These are phyloP conservation scores for Caenorhabditis sulstoni DNA, from an alignment of 2,888 invertebrate species.

Conservation along the genomic window DNA sequence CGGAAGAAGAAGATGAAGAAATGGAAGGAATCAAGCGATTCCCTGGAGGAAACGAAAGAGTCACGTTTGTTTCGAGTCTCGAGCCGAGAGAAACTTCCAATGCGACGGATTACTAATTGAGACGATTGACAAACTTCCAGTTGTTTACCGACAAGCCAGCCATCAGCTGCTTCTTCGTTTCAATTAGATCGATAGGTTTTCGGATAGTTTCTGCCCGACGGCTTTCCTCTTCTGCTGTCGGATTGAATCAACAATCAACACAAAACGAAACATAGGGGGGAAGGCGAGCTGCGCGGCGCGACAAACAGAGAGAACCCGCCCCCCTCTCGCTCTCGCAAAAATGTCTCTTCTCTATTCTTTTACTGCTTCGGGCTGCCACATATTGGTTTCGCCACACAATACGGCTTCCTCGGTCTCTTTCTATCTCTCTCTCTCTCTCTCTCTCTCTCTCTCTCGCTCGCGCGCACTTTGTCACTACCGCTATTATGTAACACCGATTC, in stretches of 20 bases:
- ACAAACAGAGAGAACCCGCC: constrained; percentile 21
- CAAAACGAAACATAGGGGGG: constrained; percentile 35
- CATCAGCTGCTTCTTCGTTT: background rate
- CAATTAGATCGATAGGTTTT: constrained; percentile 50
- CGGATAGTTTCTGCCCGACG: constrained; percentile 47
- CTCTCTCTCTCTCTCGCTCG: background rate
- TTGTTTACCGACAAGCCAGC: constrained; percentile 26
- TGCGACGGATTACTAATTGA: constrained; percentile 11
- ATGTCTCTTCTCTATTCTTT: constrained; percentile 32
- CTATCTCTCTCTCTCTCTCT: background rate
- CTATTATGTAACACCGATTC: constrained; percentile 33
- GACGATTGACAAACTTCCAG: constrained; percentile 19
- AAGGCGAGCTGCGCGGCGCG: constrained; percentile 27
- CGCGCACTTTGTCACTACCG: background rate
- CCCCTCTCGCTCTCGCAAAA: too few relatives aligned
- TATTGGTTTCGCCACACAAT: constrained; percentile 45
- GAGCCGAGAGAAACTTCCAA: background rate
- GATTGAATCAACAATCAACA: constrained; percentile 55
- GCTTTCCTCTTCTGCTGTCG: constrained; percentile 22
- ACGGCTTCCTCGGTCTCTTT: constrained; percentile 6
- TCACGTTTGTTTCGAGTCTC: constrained; percentile 15
- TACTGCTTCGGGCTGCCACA: constrained; percentile 7
- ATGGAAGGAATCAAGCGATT: constrained; percentile 8
- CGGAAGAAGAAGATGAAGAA: constrained; percentile 23
- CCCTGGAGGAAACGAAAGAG: constrained; percentile 19